Percentiles rank a stretch among this genome's conserved stretches.
phyloP scores from a whole-genome alignment of 2,113 vertebrate species.

The human (Homo sapiens) region GRCh38 chr2:79433501-79434000 shows the following conservation, averaged over 20 bases:
- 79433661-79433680: not conserved
- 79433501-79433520: not conserved
- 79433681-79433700: not conserved
- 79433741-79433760: not conserved
- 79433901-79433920: not conserved
- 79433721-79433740: not conserved
- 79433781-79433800: not conserved
- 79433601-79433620: not conserved
- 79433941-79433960: not conserved
- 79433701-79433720: not conserved
- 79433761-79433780: not conserved
- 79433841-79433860: not conserved
- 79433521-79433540: not conserved
- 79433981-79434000: not conserved
- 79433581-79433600: not conserved
- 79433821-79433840: not conserved
- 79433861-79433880: not conserved
- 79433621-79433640: not conserved
- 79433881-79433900: not conserved
- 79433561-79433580: not conserved
- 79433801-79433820: not conserved
- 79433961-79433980: not conserved
- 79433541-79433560: not conserved
- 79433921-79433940: not conserved
- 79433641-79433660: not conserved